Percentiles rank a stretch among this genome's conserved stretches.
phyloP scores from a whole-genome alignment of 2,113 vertebrate species.

The Oncorhynchus mykiss region DNA sequence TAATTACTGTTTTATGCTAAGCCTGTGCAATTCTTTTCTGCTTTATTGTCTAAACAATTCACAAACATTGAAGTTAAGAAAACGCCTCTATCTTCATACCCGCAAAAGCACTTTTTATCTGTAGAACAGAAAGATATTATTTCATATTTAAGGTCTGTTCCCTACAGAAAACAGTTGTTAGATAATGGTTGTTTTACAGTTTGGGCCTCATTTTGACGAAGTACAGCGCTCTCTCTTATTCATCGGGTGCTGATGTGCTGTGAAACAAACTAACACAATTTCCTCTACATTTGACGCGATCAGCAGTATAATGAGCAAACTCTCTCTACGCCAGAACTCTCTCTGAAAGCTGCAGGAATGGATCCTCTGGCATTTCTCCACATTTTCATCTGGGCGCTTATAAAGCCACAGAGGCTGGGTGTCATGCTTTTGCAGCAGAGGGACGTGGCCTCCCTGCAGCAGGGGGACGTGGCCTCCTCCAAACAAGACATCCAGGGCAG shows the following conservation, averaged over 20 bases:
- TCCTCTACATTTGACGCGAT: too few species aligned
- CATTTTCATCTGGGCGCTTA: neutral
- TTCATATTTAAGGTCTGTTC: too few species aligned
- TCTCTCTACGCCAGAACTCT: neutral
- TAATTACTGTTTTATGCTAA: too few species aligned
- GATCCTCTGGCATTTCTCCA: neutral
- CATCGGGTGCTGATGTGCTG: neutral
- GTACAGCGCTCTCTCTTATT: neutral
- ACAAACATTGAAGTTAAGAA: too few species aligned
- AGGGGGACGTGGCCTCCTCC: neutral
- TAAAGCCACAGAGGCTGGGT: neutral
- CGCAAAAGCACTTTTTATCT: too few species aligned
- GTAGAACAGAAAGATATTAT: too few species aligned
- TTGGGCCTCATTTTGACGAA: neutral
- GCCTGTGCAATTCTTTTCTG: too few species aligned
- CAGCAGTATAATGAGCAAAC: neutral
- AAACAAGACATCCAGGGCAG: neutral
- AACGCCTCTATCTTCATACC: too few species aligned
- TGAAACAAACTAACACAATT: neutral
- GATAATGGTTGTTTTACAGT: neutral
- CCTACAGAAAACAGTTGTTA: too few species aligned
- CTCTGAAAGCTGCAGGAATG: neutral
- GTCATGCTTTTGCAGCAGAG: neutral
- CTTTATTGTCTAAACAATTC: too few species aligned
- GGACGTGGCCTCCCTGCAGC: neutral